Evolutionary conservation across 2,888 invertebrate genomes (phyloP), one percentile per base, ranked within the genome.

Genomic region (Suillia variegata): DNA sequence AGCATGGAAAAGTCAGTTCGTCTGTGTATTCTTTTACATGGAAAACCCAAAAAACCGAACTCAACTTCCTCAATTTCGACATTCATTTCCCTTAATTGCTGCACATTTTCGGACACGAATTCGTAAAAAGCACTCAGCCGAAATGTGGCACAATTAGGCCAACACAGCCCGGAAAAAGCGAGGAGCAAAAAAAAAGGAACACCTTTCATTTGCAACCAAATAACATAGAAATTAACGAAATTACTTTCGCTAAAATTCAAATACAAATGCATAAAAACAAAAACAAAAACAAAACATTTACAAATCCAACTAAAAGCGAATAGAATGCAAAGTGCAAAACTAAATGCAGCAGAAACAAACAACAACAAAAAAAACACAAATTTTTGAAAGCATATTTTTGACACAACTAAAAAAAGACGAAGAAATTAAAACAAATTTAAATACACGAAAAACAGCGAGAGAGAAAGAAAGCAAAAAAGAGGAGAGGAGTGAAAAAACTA

Each of bases 361-460:
- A n/a, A n/a, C n/a, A 31, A 31, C 31, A 31, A 31, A 31, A 31
- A 31, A 8, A 31, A 31, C 6, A 31, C 31, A 6, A 31, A 6
- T 5, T 10, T 20, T 45, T 20, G 8, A 45, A 20, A 50, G 42
- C 22, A 54, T 54, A 58, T 58, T 58, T 58, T 58, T 48, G 48
- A 38, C 58, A 58, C 49, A 54, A 54, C 49, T 58, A 8, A n/a
- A 8, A 38, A 6, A 38, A 38, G n/a, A n/a, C n/a, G n/a, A n/a
- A n/a, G n/a, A n/a, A n/a, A n/a, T n/a, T n/a, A n/a, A n/a, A n/a
- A n/a, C n/a, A n/a, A n/a, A n/a, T n/a, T n/a, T n/a, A n/a, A n/a
- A n/a, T n/a, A n/a, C n/a, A n/a, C n/a, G n/a, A n/a, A n/a, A n/a
- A n/a, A n/a, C n/a, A n/a, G n/a, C n/a, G n/a, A n/a, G n/a, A n/a